phyloP scores from a whole-genome alignment of 2,797 vertebrate genomes.

The Trichosurus vulpecula region DNA sequence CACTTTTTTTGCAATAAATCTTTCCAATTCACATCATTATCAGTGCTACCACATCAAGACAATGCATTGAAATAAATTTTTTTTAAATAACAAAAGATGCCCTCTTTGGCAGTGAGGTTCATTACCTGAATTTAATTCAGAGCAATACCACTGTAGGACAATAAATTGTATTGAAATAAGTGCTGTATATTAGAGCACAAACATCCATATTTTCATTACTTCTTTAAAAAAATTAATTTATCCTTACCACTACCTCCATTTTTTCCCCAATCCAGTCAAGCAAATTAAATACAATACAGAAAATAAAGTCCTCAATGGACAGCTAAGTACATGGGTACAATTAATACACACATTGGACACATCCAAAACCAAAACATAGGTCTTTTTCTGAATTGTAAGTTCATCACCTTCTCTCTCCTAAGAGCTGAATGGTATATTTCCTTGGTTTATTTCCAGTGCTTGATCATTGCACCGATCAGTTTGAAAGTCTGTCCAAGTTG shows the following conservation, averaged over 20 bases:
- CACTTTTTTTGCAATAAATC: not conserved
- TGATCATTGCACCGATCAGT: not conserved
- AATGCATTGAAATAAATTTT: not conserved
- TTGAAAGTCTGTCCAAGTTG: not conserved
- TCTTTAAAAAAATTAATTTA: not conserved
- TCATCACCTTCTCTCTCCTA: not conserved
- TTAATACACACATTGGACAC: not conserved
- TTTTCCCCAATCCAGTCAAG: not conserved
- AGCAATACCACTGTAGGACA: not conserved
- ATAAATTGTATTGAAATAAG: not conserved
- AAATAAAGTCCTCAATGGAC: not conserved
- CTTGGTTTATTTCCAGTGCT: too few species aligned
- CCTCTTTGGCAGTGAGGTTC: not conserved
- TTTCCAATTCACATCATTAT: not conserved
- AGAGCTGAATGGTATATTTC: not conserved
- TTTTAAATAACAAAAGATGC: not conserved
- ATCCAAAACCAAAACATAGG: not conserved
- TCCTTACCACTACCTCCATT: not conserved
- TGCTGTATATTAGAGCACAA: not conserved
- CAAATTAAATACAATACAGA: not conserved
- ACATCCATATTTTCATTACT: not conserved
- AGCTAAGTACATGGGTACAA: not conserved
- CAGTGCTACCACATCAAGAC: not conserved
- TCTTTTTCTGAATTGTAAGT: not conserved
- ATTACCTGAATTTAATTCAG: not conserved